These are phyloP conservation scores for Eurytoma californica DNA, from an alignment of 2,888 invertebrate genomes.

Conservation along the genomic window DNA sequence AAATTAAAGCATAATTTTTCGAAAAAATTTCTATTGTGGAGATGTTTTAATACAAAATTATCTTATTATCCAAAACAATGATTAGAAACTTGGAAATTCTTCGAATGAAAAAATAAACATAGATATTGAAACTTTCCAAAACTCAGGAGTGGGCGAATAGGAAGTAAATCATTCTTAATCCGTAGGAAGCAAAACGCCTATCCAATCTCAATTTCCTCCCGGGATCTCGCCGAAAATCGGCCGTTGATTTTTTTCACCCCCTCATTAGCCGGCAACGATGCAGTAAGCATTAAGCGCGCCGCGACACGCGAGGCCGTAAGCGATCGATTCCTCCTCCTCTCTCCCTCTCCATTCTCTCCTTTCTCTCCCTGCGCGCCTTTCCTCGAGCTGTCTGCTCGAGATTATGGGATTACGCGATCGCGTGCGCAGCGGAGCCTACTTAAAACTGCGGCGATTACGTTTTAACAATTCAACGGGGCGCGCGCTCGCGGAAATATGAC, in stretches of 20 bases:
- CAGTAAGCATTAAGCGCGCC: background rate
- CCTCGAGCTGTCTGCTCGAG: constrained; percentile 32
- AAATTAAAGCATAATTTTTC: no score
- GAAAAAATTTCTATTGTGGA: no score
- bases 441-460: constrained; percentile 49
- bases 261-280: constrained; percentile 18
- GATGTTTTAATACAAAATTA: no score
- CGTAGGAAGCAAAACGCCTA: no score
- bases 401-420: constrained; percentile 49
- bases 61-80: no score
- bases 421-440: constrained; percentile 32
- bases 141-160: no score
- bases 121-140: no score
- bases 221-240: background rate
- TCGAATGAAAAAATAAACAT: no score
- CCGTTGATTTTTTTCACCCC: background rate
- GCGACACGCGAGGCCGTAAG: constrained; percentile 14
- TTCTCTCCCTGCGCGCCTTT: background rate
- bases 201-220: constrained; percentile 18
- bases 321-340: constrained; percentile 3
- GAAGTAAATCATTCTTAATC: no score
- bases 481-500: constrained; percentile 16
- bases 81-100: no score
- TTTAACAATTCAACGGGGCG: constrained; percentile 46
- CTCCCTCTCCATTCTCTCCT: background rate